A percentile compares a stretch with the other conserved stretches of the same genome.
Conservation (phyloP, 2,797 vertebrate species). For the Danio kyathit region DNA sequence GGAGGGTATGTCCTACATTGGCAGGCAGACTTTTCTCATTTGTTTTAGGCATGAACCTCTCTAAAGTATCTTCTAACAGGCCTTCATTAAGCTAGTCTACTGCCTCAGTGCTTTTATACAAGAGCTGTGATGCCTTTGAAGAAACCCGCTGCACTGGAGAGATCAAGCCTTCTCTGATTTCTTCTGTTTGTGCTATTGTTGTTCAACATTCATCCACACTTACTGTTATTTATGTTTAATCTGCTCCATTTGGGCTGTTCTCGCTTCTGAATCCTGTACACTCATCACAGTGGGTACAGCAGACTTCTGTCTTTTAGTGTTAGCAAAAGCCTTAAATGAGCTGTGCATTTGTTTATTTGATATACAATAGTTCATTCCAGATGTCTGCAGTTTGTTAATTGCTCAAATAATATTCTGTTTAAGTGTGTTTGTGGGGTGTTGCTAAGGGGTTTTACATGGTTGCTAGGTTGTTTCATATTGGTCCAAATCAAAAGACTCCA, state of each 20-base stretch:
- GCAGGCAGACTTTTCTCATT: neutral
- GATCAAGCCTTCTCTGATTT: neutral
- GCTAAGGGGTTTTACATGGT: too few relatives aligned
- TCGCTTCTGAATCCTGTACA: neutral
- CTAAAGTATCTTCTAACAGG: neutral
- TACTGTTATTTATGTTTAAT: neutral
- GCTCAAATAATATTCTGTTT: too few relatives aligned
- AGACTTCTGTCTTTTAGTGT: neutral
- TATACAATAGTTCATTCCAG: too few relatives aligned
- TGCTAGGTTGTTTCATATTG: too few relatives aligned
- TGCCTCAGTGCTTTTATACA: neutral
- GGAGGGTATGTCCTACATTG: neutral
- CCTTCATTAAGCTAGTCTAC: neutral
- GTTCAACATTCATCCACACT: neutral
- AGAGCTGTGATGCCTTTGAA: neutral
- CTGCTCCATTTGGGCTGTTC: conserved; percentile 3
- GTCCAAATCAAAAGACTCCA: too few relatives aligned
- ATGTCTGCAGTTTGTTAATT: too few relatives aligned
- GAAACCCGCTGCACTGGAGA: neutral
- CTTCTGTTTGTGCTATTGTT: too few relatives aligned
- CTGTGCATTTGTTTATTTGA: too few relatives aligned
- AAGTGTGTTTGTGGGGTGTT: too few relatives aligned
- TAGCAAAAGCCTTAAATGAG: too few relatives aligned
- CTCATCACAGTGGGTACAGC: neutral
- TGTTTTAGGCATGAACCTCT: neutral